These are phyloP conservation scores for Tringa solitaria DNA, from an alignment of 2,113 vertebrate genomes.

Conservation along the genomic window DNA sequence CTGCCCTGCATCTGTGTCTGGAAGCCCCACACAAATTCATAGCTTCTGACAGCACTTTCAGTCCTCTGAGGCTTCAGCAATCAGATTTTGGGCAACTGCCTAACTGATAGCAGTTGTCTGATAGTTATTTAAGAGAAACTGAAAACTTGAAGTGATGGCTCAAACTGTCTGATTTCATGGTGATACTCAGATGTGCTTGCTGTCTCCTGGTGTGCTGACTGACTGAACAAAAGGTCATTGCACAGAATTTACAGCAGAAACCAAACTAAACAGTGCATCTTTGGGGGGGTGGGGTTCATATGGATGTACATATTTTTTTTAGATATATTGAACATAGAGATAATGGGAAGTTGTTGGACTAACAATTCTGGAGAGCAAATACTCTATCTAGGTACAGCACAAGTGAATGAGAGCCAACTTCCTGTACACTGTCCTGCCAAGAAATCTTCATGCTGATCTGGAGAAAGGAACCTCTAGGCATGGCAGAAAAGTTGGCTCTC, in stretches of 20 bases:
- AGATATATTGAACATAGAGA: not conserved
- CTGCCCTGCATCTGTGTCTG: not conserved
- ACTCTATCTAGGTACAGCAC: not conserved
- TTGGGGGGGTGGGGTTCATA: not conserved
- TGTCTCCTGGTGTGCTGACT: not conserved
- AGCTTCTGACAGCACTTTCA: not conserved
- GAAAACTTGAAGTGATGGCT: not conserved
- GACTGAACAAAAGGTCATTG: not conserved
- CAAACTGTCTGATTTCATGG: not conserved
- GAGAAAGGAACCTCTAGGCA: not conserved
- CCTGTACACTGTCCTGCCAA: not conserved
- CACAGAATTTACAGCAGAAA: not conserved
- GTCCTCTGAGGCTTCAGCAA: not conserved
- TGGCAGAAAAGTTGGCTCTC: not conserved
- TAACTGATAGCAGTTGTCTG: not conserved
- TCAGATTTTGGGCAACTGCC: not conserved
- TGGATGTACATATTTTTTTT: not conserved
- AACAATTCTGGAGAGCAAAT: not conserved
- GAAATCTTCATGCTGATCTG: not conserved
- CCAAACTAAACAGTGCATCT: not conserved
- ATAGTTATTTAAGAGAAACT: not conserved
- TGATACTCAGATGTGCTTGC: not conserved
- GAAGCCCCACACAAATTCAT: not conserved
- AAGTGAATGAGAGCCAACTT: not conserved
- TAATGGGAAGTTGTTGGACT: not conserved